Evolutionary conservation across 2,888 invertebrate species (phyloP), one percentile per base, ranked within the genome.

Genomic region (Kryphioiulus occultus): DNA sequence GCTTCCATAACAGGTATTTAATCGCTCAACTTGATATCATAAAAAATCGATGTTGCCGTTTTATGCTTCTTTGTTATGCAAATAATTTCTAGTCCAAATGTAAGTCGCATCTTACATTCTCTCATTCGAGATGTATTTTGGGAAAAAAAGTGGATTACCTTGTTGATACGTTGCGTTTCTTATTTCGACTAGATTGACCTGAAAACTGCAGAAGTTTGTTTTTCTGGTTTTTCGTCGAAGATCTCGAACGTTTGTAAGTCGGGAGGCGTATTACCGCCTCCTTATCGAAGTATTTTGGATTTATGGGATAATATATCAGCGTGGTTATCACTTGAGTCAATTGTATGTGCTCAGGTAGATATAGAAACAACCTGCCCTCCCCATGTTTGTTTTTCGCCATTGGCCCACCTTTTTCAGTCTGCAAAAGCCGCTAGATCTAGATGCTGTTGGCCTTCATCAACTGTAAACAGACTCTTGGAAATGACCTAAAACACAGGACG

Each of bases 361-460:
- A 22, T 68, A 26, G 59, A 22, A 68, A 22, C 59, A 10, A 10
- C 44, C 44, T 22, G 22, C 59, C 59, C 59, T 26, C 59, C 59
- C 22, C 22, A 9, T 68, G 9, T 68, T 22, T 68, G 22, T 68
- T 22, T 26, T 68, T n/a, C n/a, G n/a, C 59, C 22, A 19, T n/a
- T 22, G 59, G 59, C 22, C 59, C 59, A 68, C 59, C 59, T 22
- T 68, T 68, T 26, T 68, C 9, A 7, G 59, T 68, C 59, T 68
- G 22, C 59, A 26, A 19, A 59, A 19, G 53, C 53, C 53, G 39
- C 44, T 19, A 68, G 5, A 59, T 59, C 22, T 68, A 68, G 59
- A 68, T 68, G 59, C 59, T 68, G 59, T 19, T 68, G 59, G 59
- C 59, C 59, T 68, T 68, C 59, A 68, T 26, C n/a, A 68, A 68